Percentiles rank a stretch among this genome's conserved stretches.
These are phyloP conservation scores for Gobio occitaniae DNA, from an alignment of 2,797 vertebrate genomes.

Conservation along the genomic window DNA sequence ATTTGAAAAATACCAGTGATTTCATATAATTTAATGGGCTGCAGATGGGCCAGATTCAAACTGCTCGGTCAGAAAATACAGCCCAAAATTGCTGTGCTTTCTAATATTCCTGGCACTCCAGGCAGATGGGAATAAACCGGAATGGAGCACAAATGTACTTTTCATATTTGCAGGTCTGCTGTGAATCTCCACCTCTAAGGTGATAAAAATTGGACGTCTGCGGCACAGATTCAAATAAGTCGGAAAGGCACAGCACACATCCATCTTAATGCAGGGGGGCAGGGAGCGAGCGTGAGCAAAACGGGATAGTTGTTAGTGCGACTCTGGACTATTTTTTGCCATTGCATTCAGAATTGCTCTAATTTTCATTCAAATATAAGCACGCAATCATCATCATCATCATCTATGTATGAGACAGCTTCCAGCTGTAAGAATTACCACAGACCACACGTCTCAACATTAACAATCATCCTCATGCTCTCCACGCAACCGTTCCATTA, in stretches of 20 bases:
- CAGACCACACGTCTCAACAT: neutral
- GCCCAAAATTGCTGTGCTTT: slow-evolving; percentile 68
- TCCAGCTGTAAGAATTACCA: slow-evolving; percentile 9
- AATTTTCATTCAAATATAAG: slow-evolving; percentile 5
- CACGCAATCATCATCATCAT: neutral
- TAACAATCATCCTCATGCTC: slow-evolving; percentile 4
- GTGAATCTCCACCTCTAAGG: slow-evolving; percentile 67
- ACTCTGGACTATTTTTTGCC: neutral
- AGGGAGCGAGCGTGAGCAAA: slow-evolving; percentile 29
- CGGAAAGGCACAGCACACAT: slow-evolving; percentile 66
- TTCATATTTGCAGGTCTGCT: slow-evolving; percentile 65
- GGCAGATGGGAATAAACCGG: slow-evolving; percentile 65
- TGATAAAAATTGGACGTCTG: slow-evolving; percentile 68
- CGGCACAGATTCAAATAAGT: slow-evolving; percentile 67
- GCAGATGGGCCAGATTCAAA: slow-evolving; percentile 69
- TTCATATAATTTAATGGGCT: slow-evolving; percentile 71
- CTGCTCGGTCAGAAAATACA: slow-evolving; percentile 69
- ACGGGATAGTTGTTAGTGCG: slow-evolving; percentile 26
- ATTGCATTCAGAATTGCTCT: neutral
- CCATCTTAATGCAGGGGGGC: slow-evolving; percentile 64
- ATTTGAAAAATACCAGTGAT: slow-evolving; percentile 69
- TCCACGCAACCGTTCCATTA: slow-evolving; percentile 16
- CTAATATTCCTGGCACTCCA: slow-evolving; percentile 68
- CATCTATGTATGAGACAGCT: neutral
- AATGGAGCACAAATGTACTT: slow-evolving; percentile 69